Evolutionary conservation across 2,888 invertebrate genomes (phyloP).

Genomic region (Oligia latruncula): DNA sequence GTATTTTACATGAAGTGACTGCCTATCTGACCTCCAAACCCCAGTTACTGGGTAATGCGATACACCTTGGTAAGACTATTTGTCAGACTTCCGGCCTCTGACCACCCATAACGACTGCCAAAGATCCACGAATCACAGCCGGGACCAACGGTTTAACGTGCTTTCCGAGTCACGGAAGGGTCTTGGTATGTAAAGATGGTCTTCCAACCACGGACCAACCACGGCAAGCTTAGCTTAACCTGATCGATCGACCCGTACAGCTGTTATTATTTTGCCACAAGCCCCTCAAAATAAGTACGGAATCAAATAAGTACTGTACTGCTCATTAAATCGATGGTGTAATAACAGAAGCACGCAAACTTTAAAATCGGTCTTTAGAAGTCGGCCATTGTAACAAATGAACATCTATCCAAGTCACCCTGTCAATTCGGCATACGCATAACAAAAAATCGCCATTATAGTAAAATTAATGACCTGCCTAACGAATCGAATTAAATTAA

Average conservation of each 20-base stretch:
- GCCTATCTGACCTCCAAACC: not conserved
- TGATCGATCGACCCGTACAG: too few species aligned
- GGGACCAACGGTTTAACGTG: not conserved
- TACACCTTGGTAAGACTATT: not conserved
- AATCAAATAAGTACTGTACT: slow-evolving; percentile 2
- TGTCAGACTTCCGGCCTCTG: not conserved
- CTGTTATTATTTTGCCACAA: too few species aligned
- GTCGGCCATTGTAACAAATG: slow-evolving; percentile 49
- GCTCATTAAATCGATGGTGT: slow-evolving; percentile 33
- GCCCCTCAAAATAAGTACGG: too few species aligned
- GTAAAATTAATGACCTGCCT: slow-evolving; percentile 60
- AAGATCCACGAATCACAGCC: not conserved
- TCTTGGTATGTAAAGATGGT: not conserved
- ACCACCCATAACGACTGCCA: not conserved
- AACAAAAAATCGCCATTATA: slow-evolving; percentile 53
- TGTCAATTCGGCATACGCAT: slow-evolving; percentile 49
- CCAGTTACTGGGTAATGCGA: not conserved
- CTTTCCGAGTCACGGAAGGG: not conserved
- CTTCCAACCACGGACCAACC: not conserved
- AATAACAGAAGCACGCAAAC: slow-evolving; percentile 36
- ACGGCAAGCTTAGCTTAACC: too few species aligned
- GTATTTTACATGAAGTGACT: not conserved
- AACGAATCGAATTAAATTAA: slow-evolving; percentile 59
- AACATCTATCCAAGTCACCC: slow-evolving; percentile 10
- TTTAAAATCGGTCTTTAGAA: slow-evolving; percentile 19